These are phyloP conservation scores for Sebastes oblongus DNA, from an alignment of 2,797 vertebrate species.

Conservation along the genomic window DNA sequence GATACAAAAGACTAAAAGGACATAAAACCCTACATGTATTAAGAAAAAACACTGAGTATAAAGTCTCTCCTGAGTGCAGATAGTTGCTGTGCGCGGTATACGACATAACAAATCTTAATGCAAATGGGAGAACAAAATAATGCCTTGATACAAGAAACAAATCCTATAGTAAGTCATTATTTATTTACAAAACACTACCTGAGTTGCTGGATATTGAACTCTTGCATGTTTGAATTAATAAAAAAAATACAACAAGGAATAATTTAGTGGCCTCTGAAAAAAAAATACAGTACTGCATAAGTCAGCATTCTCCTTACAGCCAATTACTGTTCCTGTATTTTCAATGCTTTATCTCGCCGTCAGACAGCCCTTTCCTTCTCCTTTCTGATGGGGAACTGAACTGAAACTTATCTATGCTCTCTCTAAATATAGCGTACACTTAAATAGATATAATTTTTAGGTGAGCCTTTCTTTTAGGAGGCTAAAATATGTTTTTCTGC, in stretches of 20 bases:
- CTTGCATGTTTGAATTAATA: neutral
- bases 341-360: no score
- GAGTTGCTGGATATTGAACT: neutral
- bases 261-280: neutral
- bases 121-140: slow-evolving; percentile 16
- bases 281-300: neutral
- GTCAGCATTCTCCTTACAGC: neutral
- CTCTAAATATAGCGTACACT: no score
- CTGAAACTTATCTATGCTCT: no score
- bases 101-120: neutral
- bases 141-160: slow-evolving; percentile 1
- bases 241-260: neutral
- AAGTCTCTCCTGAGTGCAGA: slow-evolving; percentile 49
- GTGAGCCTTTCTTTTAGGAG: no score
- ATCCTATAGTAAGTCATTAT: neutral
- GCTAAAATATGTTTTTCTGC: no score
- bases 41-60: slow-evolving; percentile 7
- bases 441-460: no score
- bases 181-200: slow-evolving; percentile 3
- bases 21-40: slow-evolving; percentile 5
- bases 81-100: neutral
- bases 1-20: slow-evolving; percentile 2
- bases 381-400: no score
- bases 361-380: no score
- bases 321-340: neutral